Evolutionary conservation across 2,888 invertebrate species (phyloP).

Genomic region (Conomelus anceps): DNA sequence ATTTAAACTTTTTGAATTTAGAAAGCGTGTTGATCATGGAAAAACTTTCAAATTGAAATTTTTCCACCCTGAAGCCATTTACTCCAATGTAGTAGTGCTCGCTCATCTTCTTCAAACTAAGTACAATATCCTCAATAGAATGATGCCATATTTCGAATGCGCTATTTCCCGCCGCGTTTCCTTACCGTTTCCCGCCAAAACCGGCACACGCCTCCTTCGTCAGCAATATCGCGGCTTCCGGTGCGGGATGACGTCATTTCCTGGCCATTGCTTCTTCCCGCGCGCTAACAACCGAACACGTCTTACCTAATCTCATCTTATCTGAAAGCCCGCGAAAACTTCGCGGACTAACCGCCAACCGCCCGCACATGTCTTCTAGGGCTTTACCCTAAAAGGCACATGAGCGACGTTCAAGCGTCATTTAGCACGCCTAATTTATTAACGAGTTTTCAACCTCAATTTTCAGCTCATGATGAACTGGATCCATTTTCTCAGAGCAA

Average conservation of each 20-base stretch:
- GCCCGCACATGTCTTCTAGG: too few species aligned
- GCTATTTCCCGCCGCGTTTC: background rate
- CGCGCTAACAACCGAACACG: too few species aligned
- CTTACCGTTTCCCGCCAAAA: background rate
- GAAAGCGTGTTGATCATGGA: too few species aligned
- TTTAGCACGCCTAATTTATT: background rate
- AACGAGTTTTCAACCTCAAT: background rate
- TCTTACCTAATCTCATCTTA: background rate
- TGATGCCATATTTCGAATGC: background rate
- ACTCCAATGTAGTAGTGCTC: background rate
- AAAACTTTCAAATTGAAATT: too few species aligned
- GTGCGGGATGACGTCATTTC: background rate
- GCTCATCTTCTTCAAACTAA: background rate
- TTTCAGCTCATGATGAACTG: background rate
- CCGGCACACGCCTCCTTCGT: background rate
- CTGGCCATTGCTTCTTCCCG: background rate
- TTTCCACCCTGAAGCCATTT: background rate
- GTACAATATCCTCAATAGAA: background rate
- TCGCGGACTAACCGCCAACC: background rate
- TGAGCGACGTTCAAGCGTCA: background rate
- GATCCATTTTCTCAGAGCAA: background rate
- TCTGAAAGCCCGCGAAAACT: background rate
- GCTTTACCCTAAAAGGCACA: background rate
- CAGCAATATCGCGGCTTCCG: background rate
- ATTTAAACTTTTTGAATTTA: too few species aligned